Evolutionary conservation across 2,888 invertebrate genomes (phyloP).

Genomic region (Drosophila rellima): DNA sequence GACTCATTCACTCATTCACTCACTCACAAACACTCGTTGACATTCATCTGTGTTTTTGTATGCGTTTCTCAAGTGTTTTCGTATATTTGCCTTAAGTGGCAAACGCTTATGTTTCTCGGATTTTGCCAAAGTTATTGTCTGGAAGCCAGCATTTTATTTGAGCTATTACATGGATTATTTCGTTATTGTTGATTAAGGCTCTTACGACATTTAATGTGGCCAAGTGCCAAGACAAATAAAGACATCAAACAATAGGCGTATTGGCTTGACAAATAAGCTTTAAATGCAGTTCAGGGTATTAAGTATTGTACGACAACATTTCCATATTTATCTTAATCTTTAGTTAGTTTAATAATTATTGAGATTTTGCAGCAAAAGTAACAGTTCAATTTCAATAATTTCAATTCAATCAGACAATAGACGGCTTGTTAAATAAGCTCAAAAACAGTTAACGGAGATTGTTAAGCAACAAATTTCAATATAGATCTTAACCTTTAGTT

Average conservation of each 20-base stretch:
- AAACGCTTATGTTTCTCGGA: slow-evolving; percentile 39
- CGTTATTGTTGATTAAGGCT: slow-evolving; percentile 38
- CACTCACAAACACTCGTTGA: slow-evolving; percentile 27
- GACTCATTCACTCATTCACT: slow-evolving; percentile 10
- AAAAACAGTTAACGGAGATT: too few species aligned
- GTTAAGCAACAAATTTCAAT: too few species aligned
- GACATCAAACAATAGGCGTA: slow-evolving; percentile 11
- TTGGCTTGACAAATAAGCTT: slow-evolving; percentile 3
- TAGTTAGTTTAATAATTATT: neutral
- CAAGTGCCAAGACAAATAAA: slow-evolving; percentile 40
- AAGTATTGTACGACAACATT: neutral
- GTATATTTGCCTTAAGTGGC: slow-evolving; percentile 43
- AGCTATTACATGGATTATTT: slow-evolving; percentile 42
- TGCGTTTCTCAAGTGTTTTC: slow-evolving; percentile 37
- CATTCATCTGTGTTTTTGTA: slow-evolving; percentile 27
- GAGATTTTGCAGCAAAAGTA: neutral
- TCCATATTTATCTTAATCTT: neutral
- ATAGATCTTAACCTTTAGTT: too few species aligned
- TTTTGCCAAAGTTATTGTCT: slow-evolving; percentile 9
- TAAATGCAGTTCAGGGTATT: slow-evolving; percentile 1
- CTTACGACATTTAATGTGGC: slow-evolving; percentile 42
- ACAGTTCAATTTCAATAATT: too few species aligned
- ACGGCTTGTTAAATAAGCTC: too few species aligned
- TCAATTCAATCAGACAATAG: too few species aligned
- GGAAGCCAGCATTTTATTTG: slow-evolving; percentile 26